A percentile compares a stretch with the other conserved stretches of the same genome.
Conservation (phyloP, 2,888 invertebrate species). For the Penaeus monodon region DNA sequence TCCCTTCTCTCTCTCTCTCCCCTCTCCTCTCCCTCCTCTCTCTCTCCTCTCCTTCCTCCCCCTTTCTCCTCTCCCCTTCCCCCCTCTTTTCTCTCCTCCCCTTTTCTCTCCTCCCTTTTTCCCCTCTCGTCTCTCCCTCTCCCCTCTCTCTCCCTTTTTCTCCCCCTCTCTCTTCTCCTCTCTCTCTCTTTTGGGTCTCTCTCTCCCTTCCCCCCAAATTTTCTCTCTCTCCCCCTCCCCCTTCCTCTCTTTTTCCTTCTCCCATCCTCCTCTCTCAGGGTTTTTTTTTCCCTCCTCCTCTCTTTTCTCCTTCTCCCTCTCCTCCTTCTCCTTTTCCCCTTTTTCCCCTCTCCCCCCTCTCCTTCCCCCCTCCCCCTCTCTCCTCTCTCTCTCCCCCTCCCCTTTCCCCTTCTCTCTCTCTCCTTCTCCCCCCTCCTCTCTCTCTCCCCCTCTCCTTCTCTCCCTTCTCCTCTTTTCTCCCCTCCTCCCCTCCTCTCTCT, state of each 20-base stretch:
- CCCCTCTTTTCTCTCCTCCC: not conserved
- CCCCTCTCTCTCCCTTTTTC: not conserved
- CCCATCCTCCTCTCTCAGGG: too few relatives aligned
- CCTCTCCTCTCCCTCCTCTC: not conserved
- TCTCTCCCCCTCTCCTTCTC: not conserved
- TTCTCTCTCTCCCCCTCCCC: not conserved
- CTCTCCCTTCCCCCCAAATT: not conserved
- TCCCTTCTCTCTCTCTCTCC: not conserved
- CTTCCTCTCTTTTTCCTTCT: accelerated
- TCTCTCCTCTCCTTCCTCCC: not conserved
- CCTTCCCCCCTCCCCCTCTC: not conserved
- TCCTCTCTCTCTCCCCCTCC: not conserved
- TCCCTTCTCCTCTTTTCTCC: too few relatives aligned
- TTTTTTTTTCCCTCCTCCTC: not conserved
- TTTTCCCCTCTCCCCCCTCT: not conserved
- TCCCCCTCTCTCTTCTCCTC: not conserved
- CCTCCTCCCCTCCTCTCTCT: not conserved
- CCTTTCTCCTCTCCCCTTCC: not conserved
- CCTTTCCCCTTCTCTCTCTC: too few relatives aligned
- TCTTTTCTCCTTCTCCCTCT: not conserved
- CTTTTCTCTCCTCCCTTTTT: not conserved
- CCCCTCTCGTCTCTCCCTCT: not conserved
- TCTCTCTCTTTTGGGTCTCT: not conserved
- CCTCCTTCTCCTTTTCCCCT: too few relatives aligned
- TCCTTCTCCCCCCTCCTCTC: not conserved